These are phyloP conservation scores for Cavia porcellus DNA, from an alignment of 2,113 vertebrate species.

Conservation along the genomic window DNA sequence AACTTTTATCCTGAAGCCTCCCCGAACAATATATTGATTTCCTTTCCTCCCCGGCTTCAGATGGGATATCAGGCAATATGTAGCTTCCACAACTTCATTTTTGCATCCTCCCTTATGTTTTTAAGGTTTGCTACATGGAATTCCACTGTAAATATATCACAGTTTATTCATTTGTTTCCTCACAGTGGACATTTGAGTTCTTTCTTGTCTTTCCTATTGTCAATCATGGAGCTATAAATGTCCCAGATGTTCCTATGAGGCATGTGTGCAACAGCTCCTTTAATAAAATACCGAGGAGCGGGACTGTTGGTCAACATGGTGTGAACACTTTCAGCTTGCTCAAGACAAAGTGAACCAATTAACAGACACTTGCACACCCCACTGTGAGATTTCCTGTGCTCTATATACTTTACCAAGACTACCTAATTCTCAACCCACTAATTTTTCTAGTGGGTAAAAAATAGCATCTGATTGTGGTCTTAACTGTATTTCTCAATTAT, in stretches of 20 bases:
- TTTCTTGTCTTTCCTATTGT: not conserved
- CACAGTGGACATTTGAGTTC: not conserved
- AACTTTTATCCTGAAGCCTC: not conserved
- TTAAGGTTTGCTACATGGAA: not conserved
- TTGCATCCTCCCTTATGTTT: not conserved
- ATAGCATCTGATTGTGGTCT: not conserved
- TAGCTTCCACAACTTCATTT: not conserved
- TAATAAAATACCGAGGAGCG: not conserved
- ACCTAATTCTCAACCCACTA: not conserved
- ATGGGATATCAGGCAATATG: not conserved
- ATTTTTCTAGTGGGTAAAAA: not conserved
- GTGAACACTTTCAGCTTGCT: not conserved
- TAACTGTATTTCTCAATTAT: conserved; percentile 31
- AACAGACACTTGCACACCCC: not conserved
- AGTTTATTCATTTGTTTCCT: not conserved
- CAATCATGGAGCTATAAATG: not conserved
- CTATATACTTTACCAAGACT: not conserved
- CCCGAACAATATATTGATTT: not conserved
- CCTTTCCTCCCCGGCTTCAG: conserved; percentile 2
- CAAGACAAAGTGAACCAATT: not conserved
- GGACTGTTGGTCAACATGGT: not conserved
- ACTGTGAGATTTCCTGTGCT: not conserved
- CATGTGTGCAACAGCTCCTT: not conserved
- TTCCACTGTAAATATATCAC: not conserved
- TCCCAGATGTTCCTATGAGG: not conserved